These are phyloP conservation scores for Schizothorax lantsangensis DNA, from an alignment of 2,797 vertebrate species.

Conservation along the genomic window DNA sequence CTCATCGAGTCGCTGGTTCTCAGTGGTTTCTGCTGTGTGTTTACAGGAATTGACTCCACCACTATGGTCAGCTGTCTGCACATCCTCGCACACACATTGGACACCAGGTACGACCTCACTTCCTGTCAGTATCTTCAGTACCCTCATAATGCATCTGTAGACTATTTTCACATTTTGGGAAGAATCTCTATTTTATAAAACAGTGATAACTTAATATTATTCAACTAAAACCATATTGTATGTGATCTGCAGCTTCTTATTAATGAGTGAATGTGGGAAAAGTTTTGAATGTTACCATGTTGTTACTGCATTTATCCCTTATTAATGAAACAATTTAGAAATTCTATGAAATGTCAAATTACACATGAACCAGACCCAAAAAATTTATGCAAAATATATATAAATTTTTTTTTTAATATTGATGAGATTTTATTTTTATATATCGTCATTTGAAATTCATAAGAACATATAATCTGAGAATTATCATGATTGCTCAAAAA, in stretches of 20 bases:
- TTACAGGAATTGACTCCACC: slow-evolving; percentile 90
- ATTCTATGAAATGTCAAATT: too few relatives aligned
- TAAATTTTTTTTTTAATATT: too few relatives aligned
- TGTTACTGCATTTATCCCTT: too few relatives aligned
- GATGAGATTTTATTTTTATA: too few relatives aligned
- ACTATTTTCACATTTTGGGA: neutral
- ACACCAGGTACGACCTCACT: slow-evolving; percentile 84
- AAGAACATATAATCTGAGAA: too few relatives aligned
- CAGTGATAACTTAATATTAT: neutral
- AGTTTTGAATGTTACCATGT: too few relatives aligned
- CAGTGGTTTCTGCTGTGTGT: slow-evolving; percentile 17
- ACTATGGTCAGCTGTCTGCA: slow-evolving; percentile 99
- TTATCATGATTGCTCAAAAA: too few relatives aligned
- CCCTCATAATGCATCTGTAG: neutral
- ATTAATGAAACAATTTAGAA: too few relatives aligned
- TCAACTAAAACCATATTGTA: neutral
- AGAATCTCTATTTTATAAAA: neutral
- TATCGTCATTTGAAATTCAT: too few relatives aligned
- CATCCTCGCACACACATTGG: slow-evolving; percentile 96
- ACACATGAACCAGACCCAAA: too few relatives aligned
- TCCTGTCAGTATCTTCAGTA: neutral
- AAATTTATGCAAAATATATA: too few relatives aligned
- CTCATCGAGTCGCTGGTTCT: neutral
- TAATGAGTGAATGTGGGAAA: neutral
- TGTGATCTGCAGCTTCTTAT: neutral